Conservation (phyloP, 2,797 vertebrate species). For the Pampus argenteus region DNA sequence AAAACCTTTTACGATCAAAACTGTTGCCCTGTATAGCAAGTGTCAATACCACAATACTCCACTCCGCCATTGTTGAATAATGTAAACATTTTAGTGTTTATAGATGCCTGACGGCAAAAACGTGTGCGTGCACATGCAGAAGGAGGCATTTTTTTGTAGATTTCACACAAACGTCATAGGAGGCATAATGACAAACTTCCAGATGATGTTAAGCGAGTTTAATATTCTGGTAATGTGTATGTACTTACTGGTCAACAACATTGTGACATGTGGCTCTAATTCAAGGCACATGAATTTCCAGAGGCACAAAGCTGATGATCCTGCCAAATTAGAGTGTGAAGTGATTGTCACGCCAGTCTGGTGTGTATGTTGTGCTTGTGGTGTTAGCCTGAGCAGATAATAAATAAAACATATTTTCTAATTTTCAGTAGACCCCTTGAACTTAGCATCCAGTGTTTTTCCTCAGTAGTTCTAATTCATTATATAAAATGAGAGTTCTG, state of each 20-base stretch:
- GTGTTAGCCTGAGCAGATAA: constrained; percentile 49
- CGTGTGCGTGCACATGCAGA: no score
- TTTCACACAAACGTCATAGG: constrained; percentile 45
- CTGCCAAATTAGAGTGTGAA: constrained; percentile 89
- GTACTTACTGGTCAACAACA: constrained; percentile 84
- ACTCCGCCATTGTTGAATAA: no score
- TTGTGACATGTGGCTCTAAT: constrained; percentile 95
- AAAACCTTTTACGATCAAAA: no score
- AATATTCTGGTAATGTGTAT: constrained; percentile 90
- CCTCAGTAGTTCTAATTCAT: not conserved
- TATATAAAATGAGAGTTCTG: not conserved
- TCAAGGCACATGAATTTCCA: constrained; percentile 94
- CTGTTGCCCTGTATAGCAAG: no score
- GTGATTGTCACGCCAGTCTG: constrained; percentile 84
- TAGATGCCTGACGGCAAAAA: no score
- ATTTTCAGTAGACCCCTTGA: not conserved
- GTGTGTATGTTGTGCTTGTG: constrained; percentile 26
- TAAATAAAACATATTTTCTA: constrained; percentile 20
- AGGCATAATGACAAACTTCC: constrained; percentile 92
- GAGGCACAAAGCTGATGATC: constrained; percentile 90
- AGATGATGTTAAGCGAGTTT: constrained; percentile 84
- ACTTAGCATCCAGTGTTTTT: not conserved
- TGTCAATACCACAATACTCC: no score
- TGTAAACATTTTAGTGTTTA: no score
- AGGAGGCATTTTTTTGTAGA: no score